These are phyloP conservation scores for Echinops telfairi DNA, from an alignment of 2,113 vertebrate genomes.

Conservation along the genomic window DNA sequence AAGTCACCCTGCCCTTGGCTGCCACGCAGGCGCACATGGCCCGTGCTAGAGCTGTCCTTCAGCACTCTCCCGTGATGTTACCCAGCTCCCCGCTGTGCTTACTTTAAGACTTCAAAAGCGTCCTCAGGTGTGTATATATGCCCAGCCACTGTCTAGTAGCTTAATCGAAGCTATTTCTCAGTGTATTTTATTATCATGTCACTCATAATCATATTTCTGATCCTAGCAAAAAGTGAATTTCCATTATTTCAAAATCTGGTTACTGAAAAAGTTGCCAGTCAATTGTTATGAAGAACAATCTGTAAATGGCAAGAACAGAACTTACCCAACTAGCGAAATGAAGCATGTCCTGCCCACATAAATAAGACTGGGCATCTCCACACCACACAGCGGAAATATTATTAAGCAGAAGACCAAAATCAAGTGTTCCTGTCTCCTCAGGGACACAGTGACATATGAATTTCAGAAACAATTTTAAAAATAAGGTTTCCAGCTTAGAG, in stretches of 20 bases:
- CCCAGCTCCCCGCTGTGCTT: constrained; percentile 23
- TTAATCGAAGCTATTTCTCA: constrained; percentile 62
- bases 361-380: constrained; percentile 44
- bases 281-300: constrained; percentile 32
- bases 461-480: constrained; percentile 63
- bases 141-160: background rate
- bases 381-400: background rate
- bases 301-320: constrained; percentile 50
- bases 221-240: constrained; percentile 5
- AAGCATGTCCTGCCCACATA: background rate
- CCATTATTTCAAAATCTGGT: constrained; percentile 17
- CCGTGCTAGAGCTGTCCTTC: background rate
- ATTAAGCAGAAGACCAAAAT: constrained; percentile 13
- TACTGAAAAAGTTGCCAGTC: constrained; percentile 27
- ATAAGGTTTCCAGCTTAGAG: constrained; percentile 55
- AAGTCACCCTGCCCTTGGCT: constrained; percentile 49
- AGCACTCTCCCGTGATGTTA: constrained; percentile 2
- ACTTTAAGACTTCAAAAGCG: constrained; percentile 35
- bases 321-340: constrained; percentile 18
- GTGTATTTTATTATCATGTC: constrained; percentile 11
- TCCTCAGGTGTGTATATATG: background rate
- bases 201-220: constrained; percentile 36
- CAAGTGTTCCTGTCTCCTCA: background rate
- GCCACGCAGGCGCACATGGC: constrained; percentile 1
- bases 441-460: constrained; percentile 35